phyloP scores from a whole-genome alignment of 1,140 invertebrate genomes.

The Bombus sibiricus region DNA sequence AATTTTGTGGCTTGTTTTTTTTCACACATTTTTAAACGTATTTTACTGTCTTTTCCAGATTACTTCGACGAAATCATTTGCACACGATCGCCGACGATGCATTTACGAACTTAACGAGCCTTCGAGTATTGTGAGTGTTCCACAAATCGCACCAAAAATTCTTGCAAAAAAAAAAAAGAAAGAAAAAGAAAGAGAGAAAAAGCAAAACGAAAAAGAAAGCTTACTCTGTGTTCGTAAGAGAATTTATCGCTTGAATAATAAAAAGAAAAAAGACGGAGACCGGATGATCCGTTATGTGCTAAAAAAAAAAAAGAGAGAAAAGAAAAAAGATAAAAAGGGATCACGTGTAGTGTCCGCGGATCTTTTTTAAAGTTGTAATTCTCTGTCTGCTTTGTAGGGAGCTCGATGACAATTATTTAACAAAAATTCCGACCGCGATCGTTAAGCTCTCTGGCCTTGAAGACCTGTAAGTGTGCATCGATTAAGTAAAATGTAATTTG shows the following conservation, averaged over 20 bases:
- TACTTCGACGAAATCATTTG: conserved; percentile 88
- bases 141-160: conserved; percentile 42
- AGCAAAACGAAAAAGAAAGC: neutral
- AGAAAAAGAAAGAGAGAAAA: neutral
- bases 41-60: conserved; percentile 79
- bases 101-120: conserved; percentile 85
- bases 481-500: conserved; percentile 58
- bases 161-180: neutral
- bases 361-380: conserved; percentile 37
- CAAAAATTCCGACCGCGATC: conserved; percentile 86
- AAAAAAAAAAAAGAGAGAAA: neutral
- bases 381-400: conserved; percentile 82
- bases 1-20: neutral
- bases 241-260: neutral
- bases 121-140: conserved; percentile 88
- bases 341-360: conserved; percentile 11
- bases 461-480: conserved; percentile 87
- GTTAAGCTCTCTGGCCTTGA: conserved; percentile 86
- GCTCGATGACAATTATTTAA: conserved; percentile 89
- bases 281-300: no score
- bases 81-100: conserved; percentile 85
- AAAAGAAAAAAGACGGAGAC: neutral
- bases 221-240: neutral
- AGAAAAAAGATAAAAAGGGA: conserved; percentile 14
- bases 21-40: neutral